Percentiles rank a stretch among this genome's conserved stretches.
phyloP scores from a whole-genome alignment of 2,113 vertebrate genomes.

The Edolisoma coerulescens region DNA sequence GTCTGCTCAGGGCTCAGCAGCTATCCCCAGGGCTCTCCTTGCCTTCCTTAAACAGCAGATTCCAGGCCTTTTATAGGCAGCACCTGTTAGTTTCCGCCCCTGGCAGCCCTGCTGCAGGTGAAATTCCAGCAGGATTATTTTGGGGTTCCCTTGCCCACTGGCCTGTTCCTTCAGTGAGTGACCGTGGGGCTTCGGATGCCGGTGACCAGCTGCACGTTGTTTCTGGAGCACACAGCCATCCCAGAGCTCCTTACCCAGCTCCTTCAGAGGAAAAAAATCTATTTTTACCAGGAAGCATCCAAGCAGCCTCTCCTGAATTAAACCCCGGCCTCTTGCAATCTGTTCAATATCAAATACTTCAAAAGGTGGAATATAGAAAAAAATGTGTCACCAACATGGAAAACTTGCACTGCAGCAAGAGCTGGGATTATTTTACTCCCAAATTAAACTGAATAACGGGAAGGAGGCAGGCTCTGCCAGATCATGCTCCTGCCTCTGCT shows the following conservation, averaged over 20 bases:
- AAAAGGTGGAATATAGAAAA: conserved; percentile 62
- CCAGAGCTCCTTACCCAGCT: background rate
- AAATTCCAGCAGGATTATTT: conserved; percentile 57
- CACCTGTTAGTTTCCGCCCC: conserved; percentile 44
- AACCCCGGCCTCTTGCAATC: conserved; percentile 64
- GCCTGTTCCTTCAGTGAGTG: background rate
- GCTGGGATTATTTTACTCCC: background rate
- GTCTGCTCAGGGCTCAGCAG: background rate
- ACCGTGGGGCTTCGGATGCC: background rate
- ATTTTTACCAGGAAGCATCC: conserved; percentile 71
- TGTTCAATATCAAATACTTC: conserved; percentile 69
- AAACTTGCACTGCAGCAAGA: background rate
- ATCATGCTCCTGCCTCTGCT: background rate
- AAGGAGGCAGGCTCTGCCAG: background rate
- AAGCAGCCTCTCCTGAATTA: conserved; percentile 57
- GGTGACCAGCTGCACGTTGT: conserved; percentile 21
- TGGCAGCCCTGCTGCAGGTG: conserved; percentile 25
- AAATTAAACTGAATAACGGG: background rate
- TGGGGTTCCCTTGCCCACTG: background rate
- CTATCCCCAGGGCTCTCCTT: background rate
- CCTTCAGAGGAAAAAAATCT: conserved; percentile 51
- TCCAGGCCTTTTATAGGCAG: conserved; percentile 33
- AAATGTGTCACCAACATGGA: background rate
- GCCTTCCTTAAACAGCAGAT: background rate
- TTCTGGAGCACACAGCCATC: background rate